Base-by-base conservation (phyloP, 2,113 vertebrate species). In the Peromyscus leucopus region DNA sequence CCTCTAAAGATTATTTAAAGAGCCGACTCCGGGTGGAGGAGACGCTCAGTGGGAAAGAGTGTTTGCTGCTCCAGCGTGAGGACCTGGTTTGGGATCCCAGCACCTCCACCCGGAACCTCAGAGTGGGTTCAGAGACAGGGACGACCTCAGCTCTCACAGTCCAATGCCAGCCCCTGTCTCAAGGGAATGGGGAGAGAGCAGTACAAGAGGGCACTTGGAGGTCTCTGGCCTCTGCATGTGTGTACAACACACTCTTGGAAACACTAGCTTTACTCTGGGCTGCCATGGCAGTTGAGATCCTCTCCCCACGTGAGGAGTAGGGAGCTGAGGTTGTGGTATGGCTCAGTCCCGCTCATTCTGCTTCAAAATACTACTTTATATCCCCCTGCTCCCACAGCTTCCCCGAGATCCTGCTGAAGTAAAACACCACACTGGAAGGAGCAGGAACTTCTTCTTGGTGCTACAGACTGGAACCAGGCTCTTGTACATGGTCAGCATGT, bases 1-100 rank as follows among this genome's bases (percentile, higher is more conserved):
- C 31, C 39, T 69, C 61, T 74, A 83, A 91, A 95, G 86, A 84
- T 85, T 97, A 94, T 94, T 96, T 94, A 88, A 83, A 96, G 74
- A 92, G 89, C 3, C 11, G 91, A 95, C 90, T 74, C 78, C 24
- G 82, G 76, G 33, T 82, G 55, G 76, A 51, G 46, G 46, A 33
- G 46, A 19, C 19, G 78, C 16, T 80, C 48, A 2, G 16, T 80
- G 78, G 78, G 55, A 24, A 39, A 59, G 36, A 1, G 2, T 5
- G n/a, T 11, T n/a, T 59, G 33, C 36, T n/a, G 33, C 51, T 22
- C 33, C 24, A 24, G 11, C 31, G 2, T 59, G 79, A 24, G 55
- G 79, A 22, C 19, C 79, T 82, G 17, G 36, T 21, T 24, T 24
- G 7, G 33, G 55, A 59, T 59, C 79, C 79, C 55, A 82, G 24